phyloP scores from a whole-genome alignment of 2,113 vertebrate genomes.

The Neogale vison region DNA sequence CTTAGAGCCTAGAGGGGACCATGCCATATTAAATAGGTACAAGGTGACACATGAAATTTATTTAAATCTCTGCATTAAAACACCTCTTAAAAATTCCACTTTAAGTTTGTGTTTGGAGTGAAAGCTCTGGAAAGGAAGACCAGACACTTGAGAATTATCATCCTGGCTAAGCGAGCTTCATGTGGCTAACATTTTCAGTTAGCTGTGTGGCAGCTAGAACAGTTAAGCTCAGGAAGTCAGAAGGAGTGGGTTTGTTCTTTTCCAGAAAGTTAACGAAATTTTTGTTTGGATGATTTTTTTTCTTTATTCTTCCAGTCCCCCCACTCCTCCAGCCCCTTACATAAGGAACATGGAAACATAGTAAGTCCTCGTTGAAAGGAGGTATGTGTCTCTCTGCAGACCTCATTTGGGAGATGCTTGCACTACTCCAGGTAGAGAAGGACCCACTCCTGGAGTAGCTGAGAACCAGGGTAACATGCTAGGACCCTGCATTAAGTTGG shows the following conservation, averaged over 20 bases:
- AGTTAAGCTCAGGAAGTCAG: background rate
- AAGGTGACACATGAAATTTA: background rate
- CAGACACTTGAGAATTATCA: background rate
- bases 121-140: background rate
- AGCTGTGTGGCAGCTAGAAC: background rate
- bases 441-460: background rate
- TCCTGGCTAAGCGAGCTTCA: background rate
- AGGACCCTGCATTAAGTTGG: background rate
- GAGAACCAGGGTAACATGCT: background rate
- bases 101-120: background rate
- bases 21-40: background rate
- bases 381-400: background rate
- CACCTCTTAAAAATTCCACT: background rate
- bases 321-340: background rate
- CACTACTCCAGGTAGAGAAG: background rate
- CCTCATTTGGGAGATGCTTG: background rate
- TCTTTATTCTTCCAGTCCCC: background rate
- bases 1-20: background rate
- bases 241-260: background rate
- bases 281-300: background rate
- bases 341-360: background rate
- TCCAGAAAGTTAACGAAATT: background rate
- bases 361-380: background rate
- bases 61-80: background rate
- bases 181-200: background rate